Base-by-base conservation (phyloP, 1,140 invertebrate species). In the Drosophila bocqueti region DNA sequence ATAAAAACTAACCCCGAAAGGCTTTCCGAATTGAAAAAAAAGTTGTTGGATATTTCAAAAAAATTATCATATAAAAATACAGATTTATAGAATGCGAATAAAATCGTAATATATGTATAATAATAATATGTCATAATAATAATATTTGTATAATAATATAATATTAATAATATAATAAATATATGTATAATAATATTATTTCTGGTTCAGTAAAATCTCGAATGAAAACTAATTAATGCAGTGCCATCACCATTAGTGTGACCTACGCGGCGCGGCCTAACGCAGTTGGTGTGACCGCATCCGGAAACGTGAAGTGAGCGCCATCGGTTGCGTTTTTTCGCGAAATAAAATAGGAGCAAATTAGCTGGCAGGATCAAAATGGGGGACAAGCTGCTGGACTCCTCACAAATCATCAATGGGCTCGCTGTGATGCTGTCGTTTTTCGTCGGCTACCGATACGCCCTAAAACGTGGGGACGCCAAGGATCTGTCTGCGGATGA, bases 361-460 rank as follows among this genome's bases (percentile, higher is more conserved):
- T 43, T 24, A 45, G 21, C 15, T 38, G 15, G 21, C 36, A 24
- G 31, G 34, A 62, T 26, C 64, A 29, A 50, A 45, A 92, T 92
- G 91, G 91, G 91, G 58, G 91, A 91, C 55, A 93, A 86, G 64
- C 60, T 93, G 38, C 65, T 93, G 49, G 92, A 93, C 31, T 71
- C 91, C n/a, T 64, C 83, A 24, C 92, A 93, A 87, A 78, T 93
- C 16, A 72, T 93, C 57, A 93, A 92, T 84, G 92, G 92, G 10
- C 57, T 92, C 54, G 91, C 92, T 63, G 87, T 93, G 66, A 77
- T 93, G 75, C 66, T 93, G 36, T 93, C 92, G 65, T 93, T 93
- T 58, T 93, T 92, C 36, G 92, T 92, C 29, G 92, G 92, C 24
- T 93, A 93, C 60, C 92, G 84, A 50, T 93, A 93, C 63, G 92